Evolutionary conservation across 2,113 vertebrate species (phyloP).

Genomic region (Athene noctua): DNA sequence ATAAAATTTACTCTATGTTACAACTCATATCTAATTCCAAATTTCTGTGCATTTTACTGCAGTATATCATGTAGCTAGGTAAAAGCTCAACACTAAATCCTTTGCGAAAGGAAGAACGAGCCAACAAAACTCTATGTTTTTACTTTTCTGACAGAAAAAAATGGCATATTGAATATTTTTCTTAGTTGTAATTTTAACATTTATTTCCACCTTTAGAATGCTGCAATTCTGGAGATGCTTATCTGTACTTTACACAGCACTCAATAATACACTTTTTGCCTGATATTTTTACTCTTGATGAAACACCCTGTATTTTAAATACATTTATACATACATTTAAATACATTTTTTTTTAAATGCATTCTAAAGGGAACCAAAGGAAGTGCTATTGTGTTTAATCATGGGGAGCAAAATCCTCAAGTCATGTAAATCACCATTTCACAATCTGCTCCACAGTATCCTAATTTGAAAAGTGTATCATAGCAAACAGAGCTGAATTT

Average conservation of each 20-base stretch:
- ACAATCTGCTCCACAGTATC: constrained; percentile 14
- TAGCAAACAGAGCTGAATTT: constrained; percentile 35
- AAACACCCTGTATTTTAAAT: constrained; percentile 15
- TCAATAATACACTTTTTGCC: background rate
- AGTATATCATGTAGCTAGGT: constrained; percentile 29
- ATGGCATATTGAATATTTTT: background rate
- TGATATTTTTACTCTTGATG: background rate
- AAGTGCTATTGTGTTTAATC: constrained; percentile 33
- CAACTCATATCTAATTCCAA: constrained; percentile 40
- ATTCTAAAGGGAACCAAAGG: background rate
- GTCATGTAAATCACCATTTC: constrained; percentile 30
- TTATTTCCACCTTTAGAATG: background rate
- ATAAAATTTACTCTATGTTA: constrained; percentile 53
- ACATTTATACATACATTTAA: background rate
- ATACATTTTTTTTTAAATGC: background rate
- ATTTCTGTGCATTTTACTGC: constrained; percentile 40
- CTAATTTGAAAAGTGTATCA: constrained; percentile 27
- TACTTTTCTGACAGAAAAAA: background rate
- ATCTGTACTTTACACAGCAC: constrained; percentile 24
- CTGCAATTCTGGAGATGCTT: constrained; percentile 27
- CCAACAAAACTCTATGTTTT: constrained; percentile 31
- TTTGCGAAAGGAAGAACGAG: constrained; percentile 28
- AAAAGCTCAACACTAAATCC: constrained; percentile 54
- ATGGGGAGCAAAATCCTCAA: constrained; percentile 39
- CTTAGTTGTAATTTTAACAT: constrained; percentile 5